Evolutionary conservation across 2,113 vertebrate genomes (phyloP).

Genomic region (Sterrhoptilus dennistouni): DNA sequence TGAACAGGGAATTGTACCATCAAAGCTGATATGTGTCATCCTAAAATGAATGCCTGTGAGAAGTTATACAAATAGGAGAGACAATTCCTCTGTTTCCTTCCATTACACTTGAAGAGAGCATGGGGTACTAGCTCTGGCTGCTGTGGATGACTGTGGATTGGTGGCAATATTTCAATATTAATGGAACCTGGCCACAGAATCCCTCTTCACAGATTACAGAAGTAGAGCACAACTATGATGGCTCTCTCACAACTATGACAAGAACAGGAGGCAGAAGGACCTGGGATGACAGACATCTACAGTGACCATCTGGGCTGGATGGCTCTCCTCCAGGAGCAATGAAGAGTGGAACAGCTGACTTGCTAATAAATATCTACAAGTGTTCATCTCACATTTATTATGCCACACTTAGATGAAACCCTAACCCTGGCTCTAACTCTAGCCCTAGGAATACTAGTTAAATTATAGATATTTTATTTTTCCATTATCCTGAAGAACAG

Average conservation of each 20-base stretch:
- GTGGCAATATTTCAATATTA: neutral
- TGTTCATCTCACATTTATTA: conserved; percentile 4
- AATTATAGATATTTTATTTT: neutral
- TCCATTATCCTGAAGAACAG: neutral
- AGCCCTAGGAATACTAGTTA: neutral
- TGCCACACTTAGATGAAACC: neutral
- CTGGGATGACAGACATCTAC: neutral
- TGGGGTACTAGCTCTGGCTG: neutral
- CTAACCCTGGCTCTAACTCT: neutral
- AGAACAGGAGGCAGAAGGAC: neutral
- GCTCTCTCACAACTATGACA: neutral
- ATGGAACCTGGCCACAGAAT: neutral
- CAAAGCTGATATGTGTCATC: neutral
- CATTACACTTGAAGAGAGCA: neutral
- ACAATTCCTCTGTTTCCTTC: neutral
- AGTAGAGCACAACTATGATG: neutral
- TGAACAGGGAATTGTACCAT: neutral
- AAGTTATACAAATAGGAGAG: neutral
- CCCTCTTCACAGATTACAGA: neutral
- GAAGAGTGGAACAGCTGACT: conserved; percentile 20
- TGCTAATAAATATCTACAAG: conserved; percentile 8
- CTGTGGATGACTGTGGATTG: neutral
- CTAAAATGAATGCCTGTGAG: neutral
- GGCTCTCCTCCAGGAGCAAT: neutral
- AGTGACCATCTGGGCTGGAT: neutral